Conservation (phyloP, 2,797 vertebrate species). For the Anabacerthia variegaticeps region DNA sequence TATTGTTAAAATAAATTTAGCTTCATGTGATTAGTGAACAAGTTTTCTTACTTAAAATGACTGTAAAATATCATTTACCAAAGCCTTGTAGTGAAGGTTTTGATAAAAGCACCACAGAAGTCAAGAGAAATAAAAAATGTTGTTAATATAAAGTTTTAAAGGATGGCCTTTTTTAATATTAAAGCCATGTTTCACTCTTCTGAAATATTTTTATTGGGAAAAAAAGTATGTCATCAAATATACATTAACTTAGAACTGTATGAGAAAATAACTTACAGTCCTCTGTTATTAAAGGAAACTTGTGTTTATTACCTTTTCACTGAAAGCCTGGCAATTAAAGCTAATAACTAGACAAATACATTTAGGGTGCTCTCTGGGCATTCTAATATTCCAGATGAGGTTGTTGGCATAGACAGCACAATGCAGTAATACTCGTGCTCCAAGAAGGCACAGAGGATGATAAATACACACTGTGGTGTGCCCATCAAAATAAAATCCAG, state of each 20-base stretch:
- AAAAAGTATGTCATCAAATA: neutral
- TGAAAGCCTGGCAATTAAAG: neutral
- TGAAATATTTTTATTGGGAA: neutral
- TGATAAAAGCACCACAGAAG: neutral
- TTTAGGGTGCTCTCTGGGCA: neutral
- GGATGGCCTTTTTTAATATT: fast-evolving
- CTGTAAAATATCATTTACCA: neutral
- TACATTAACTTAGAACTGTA: neutral
- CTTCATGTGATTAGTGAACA: neutral
- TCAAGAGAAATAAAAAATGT: neutral
- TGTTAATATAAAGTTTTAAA: neutral
- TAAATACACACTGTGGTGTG: neutral
- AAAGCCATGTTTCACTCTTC: neutral
- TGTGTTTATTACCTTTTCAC: neutral
- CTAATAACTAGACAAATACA: neutral
- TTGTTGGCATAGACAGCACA: neutral
- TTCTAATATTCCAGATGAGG: neutral
- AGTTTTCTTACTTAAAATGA: neutral
- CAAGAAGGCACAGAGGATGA: neutral
- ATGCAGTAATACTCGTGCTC: neutral
- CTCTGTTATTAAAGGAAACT: neutral
- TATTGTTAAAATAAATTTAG: neutral
- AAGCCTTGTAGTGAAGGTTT: neutral
- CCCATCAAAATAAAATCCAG: neutral
- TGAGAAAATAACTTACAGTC: neutral